Evolutionary conservation across 1,140 invertebrate genomes (phyloP).

Genomic region (Scaptomyza hsui): DNA sequence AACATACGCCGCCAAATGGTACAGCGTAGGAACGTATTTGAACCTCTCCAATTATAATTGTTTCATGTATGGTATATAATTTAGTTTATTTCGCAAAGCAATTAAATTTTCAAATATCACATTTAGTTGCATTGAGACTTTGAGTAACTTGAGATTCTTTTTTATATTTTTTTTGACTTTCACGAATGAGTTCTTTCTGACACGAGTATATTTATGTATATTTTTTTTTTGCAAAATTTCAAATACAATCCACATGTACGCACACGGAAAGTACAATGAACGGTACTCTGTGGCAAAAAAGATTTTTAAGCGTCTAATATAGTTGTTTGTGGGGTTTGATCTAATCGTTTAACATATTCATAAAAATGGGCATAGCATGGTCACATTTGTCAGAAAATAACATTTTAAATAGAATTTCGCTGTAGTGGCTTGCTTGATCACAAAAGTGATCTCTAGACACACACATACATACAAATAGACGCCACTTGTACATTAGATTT

Average conservation of each 20-base stretch:
- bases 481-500: constrained; percentile 30
- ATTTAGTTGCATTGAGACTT: no score
- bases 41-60: constrained; percentile 38
- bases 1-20: constrained; percentile 4
- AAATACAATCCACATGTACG: background rate
- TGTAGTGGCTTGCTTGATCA: constrained; percentile 50
- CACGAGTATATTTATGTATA: no score
- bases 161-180: no score
- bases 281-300: background rate
- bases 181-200: no score
- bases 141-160: no score
- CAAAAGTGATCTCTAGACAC: constrained; percentile 4
- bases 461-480: background rate
- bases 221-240: background rate
- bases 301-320: constrained; percentile 15
- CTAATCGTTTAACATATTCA: constrained; percentile 34
- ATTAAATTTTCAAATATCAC: background rate
- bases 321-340: constrained; percentile 37
- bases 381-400: constrained; percentile 19
- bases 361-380: constrained; percentile 7
- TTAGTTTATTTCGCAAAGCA: constrained; percentile 2
- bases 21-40: constrained; percentile 18
- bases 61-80: constrained; percentile 7
- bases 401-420: constrained; percentile 38
- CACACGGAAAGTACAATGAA: background rate